Conservation (phyloP, 2,797 vertebrate genomes). For the Characodon lateralis region DNA sequence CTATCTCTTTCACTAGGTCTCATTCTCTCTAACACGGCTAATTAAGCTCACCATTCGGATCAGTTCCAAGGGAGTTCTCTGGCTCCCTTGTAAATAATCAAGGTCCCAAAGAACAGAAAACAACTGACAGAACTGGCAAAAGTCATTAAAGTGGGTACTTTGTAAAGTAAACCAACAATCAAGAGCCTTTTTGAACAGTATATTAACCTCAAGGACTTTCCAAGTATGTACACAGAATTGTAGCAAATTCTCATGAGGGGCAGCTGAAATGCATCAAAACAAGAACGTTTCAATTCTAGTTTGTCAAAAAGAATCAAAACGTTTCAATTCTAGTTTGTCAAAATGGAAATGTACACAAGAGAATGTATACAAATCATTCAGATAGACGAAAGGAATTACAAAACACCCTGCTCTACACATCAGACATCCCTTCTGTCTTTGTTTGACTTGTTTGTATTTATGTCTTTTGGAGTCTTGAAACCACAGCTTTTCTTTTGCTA, state of each 20-base stretch:
- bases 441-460: background rate
- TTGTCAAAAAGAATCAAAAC: background rate
- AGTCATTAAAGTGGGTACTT: background rate
- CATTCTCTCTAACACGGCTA: conserved; percentile 17
- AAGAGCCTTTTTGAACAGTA: background rate
- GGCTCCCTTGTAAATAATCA: conserved; percentile 8
- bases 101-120: background rate
- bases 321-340: conserved; percentile 1
- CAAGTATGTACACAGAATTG: background rate
- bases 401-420: background rate
- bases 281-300: background rate
- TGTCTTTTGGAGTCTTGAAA: background rate
- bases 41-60: conserved; percentile 33
- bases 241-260: background rate
- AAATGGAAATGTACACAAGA: background rate
- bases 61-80: background rate
- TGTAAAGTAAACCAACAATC: background rate
- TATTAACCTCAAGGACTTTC: background rate
- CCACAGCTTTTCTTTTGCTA: background rate
- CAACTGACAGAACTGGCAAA: background rate
- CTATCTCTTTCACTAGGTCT: conserved; percentile 12
- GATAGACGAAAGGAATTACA: background rate
- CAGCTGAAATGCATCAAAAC: background rate
- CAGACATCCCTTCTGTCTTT: background rate
- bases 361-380: background rate